phyloP scores from a whole-genome alignment of 2,888 invertebrate species.

The Ptycholaimellus sp. region DNA sequence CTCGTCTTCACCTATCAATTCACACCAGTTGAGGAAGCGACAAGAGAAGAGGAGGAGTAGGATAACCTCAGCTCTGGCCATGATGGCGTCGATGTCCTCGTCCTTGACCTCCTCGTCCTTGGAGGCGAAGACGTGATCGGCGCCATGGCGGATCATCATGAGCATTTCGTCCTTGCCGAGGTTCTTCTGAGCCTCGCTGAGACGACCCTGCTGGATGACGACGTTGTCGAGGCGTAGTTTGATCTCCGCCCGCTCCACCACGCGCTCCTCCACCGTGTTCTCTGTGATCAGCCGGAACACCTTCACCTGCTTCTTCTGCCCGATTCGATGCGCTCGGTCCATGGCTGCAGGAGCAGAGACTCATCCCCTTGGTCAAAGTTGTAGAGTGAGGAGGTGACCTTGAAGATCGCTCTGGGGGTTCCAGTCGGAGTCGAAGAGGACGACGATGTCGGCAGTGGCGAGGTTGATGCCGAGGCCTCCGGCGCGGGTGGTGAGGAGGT shows the following conservation, averaged over 20 bases:
- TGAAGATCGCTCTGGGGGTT: conserved; percentile 92
- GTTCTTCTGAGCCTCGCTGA: conserved; percentile 54
- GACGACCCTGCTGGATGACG: conserved; percentile 80
- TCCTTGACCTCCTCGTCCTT: conserved; percentile 83
- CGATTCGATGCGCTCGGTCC: conserved; percentile 93
- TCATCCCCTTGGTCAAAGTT: neutral
- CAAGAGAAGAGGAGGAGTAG: conserved; percentile 1
- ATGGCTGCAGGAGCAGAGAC: no score
- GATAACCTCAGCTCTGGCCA: conserved; percentile 55
- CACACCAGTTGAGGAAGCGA: no score
- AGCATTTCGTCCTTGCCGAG: conserved; percentile 96
- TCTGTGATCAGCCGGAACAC: conserved; percentile 88
- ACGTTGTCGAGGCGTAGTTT: conserved; percentile 80
- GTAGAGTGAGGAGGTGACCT: conserved; percentile 31
- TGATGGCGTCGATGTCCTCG: conserved; percentile 80
- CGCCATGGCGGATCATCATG: conserved; percentile 95
- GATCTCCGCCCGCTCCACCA: conserved; percentile 88
- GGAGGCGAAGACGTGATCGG: conserved; percentile 89
- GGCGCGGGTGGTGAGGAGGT: conserved; percentile 92
- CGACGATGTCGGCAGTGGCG: conserved; percentile 86
- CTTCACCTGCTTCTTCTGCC: conserved; percentile 79
- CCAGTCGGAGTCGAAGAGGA: conserved; percentile 95
- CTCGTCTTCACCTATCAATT: neutral
- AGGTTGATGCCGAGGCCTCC: conserved; percentile 93
- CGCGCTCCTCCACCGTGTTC: conserved; percentile 95